A percentile compares a stretch with the other conserved stretches of the same genome.
Evolutionary conservation across 2,797 vertebrate species (phyloP).

Genomic region (Neopelma chrysocephalum): DNA sequence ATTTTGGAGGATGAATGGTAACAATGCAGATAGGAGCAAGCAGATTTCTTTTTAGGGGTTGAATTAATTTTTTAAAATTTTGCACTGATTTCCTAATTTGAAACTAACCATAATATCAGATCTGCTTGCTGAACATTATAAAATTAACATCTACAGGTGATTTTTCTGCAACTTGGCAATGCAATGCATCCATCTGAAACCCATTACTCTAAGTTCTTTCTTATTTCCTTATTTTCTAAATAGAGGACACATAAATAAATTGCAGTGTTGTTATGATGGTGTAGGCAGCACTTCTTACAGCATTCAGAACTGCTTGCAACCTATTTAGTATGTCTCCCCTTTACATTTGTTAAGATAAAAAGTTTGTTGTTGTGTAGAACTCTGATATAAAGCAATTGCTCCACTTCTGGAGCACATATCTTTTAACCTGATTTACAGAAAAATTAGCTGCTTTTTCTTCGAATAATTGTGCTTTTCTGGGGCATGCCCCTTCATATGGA

Average conservation of each 20-base stretch:
- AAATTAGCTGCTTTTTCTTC: neutral
- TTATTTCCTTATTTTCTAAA: neutral
- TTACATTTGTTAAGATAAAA: neutral
- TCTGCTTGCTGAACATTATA: neutral
- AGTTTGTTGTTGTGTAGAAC: neutral
- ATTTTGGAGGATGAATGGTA: neutral
- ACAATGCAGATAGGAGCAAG: neutral
- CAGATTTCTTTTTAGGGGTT: neutral
- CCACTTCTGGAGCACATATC: neutral
- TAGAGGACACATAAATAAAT: neutral
- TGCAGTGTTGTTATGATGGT: neutral
- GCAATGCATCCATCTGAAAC: neutral
- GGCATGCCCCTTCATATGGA: neutral
- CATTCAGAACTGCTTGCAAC: neutral
- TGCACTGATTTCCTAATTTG: neutral
- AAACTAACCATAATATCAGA: neutral
- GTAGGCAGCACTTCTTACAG: neutral
- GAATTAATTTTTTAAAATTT: neutral
- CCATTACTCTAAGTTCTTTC: neutral
- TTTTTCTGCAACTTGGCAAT: neutral
- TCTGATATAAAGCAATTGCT: neutral
- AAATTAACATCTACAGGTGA: neutral
- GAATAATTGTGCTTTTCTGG: neutral
- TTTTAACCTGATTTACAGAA: neutral
- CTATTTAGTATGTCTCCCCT: neutral